These are phyloP conservation scores for Ceratosolen solmsi DNA, from an alignment of 1,140 invertebrate species.

Conservation along the genomic window DNA sequence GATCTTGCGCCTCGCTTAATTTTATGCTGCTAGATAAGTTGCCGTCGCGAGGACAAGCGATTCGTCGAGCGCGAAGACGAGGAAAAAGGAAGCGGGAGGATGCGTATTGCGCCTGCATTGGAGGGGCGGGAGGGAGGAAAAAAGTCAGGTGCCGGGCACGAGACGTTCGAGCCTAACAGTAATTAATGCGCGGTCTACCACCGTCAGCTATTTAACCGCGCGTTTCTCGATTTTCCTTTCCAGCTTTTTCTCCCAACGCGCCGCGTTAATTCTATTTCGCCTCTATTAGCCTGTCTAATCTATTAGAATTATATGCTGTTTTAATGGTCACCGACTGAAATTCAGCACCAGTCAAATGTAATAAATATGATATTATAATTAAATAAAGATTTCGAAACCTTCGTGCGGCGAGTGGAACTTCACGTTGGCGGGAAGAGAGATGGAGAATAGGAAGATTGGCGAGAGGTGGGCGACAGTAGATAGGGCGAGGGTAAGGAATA, in stretches of 20 bases:
- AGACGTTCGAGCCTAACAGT: not conserved
- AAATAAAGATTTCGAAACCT: conserved; percentile 1
- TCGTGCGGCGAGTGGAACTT: not conserved
- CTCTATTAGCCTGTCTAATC: conserved; percentile 9
- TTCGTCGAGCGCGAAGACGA: too few species aligned
- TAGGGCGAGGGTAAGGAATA: not conserved
- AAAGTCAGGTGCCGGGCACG: not conserved
- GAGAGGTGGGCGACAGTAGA: not conserved
- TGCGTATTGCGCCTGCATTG: not conserved
- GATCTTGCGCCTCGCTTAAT: conserved; percentile 1
- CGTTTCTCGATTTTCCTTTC: not conserved
- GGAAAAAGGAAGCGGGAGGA: not conserved
- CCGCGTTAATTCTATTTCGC: not conserved
- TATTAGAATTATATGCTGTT: conserved; percentile 13
- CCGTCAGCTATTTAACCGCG: not conserved
- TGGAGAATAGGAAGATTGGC: too few species aligned
- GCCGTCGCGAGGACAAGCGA: not conserved
- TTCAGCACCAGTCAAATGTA: not conserved
- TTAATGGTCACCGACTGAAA: not conserved
- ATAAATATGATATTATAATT: conserved; percentile 17
- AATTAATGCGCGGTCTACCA: conserved; percentile 1
- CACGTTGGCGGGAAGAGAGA: not conserved
- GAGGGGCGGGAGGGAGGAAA: not conserved
- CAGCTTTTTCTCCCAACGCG: not conserved
- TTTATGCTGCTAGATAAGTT: not conserved